Percentiles rank a stretch among this genome's conserved stretches.
These are phyloP conservation scores for Goniozus legneri DNA, from an alignment of 1,140 invertebrate species.

Conservation along the genomic window DNA sequence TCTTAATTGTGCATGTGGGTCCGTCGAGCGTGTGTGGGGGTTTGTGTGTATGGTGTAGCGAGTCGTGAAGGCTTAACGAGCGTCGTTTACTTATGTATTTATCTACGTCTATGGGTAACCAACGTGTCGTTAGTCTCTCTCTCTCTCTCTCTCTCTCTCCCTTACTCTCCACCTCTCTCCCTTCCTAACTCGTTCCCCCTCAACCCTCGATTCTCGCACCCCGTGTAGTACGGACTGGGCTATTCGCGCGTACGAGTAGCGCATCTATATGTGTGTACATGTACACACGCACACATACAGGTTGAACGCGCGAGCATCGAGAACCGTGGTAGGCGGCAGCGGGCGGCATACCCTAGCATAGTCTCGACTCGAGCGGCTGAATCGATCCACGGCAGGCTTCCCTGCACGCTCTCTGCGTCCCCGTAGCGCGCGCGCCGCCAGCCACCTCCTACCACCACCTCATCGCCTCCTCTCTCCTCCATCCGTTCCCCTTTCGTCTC, in stretches of 20 bases:
- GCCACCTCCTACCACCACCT: slow-evolving; percentile 15
- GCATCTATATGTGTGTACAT: slow-evolving; percentile 11
- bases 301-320: too few species aligned
- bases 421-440: slow-evolving; percentile 21
- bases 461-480: not conserved
- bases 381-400: slow-evolving; percentile 45
- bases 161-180: too few species aligned
- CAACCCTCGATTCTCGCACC: not conserved
- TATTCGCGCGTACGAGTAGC: not conserved
- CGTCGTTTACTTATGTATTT: too few species aligned
- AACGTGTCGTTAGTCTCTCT: too few species aligned
- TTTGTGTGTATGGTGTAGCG: not conserved
- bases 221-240: not conserved
- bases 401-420: slow-evolving; percentile 26
- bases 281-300: not conserved
- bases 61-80: not conserved
- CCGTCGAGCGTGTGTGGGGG: not conserved
- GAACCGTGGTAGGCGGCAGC: slow-evolving; percentile 9
- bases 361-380: slow-evolving; percentile 50
- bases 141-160: too few species aligned
- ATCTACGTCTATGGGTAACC: too few species aligned
- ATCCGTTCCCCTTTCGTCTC: not conserved
- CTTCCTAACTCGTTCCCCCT: not conserved
- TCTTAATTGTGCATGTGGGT: too few species aligned
- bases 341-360: slow-evolving; percentile 29